phyloP scores from a whole-genome alignment of 1,140 invertebrate genomes.

The Cydia fagiglandana region DNA sequence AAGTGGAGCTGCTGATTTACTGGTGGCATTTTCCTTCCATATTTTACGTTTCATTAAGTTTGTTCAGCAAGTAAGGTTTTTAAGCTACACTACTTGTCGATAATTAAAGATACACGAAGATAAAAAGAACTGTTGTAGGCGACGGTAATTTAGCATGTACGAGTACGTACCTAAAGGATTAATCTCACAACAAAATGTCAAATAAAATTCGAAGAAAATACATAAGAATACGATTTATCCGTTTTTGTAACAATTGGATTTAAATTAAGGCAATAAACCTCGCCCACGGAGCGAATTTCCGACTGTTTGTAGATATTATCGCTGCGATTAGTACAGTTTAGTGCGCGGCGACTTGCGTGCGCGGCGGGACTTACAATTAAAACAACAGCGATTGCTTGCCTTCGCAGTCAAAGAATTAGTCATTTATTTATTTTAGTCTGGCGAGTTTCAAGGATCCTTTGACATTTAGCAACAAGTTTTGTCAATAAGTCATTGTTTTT shows the following conservation, averaged over 20 bases:
- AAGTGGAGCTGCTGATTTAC: too few species aligned
- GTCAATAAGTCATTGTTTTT: background rate
- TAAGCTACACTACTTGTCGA: too few species aligned
- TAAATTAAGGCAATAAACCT: conserved; percentile 58
- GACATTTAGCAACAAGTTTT: background rate
- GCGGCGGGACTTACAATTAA: conserved; percentile 48
- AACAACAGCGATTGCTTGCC: conserved; percentile 32
- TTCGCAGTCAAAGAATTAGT: conserved; percentile 11
- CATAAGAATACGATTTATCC: conserved; percentile 33
- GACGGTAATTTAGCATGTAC: background rate
- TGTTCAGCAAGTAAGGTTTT: too few species aligned
- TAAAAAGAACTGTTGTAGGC: too few species aligned
- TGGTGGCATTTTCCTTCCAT: too few species aligned
- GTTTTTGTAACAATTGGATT: conserved; percentile 48
- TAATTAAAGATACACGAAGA: too few species aligned
- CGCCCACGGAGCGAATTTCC: conserved; percentile 55
- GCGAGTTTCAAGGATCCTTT: conserved; percentile 2
- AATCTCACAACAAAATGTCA: conserved; percentile 37
- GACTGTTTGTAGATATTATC: conserved; percentile 52
- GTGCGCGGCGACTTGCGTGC: conserved; percentile 58
- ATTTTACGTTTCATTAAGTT: too few species aligned
- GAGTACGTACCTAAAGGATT: background rate
- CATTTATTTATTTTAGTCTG: conserved; percentile 28
- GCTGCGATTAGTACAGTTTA: conserved; percentile 56
- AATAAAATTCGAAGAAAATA: conserved; percentile 32